Evolutionary conservation across 2,113 vertebrate genomes (phyloP), one percentile per base, ranked within the genome.

Genomic region (Heterocephalus glaber): DNA sequence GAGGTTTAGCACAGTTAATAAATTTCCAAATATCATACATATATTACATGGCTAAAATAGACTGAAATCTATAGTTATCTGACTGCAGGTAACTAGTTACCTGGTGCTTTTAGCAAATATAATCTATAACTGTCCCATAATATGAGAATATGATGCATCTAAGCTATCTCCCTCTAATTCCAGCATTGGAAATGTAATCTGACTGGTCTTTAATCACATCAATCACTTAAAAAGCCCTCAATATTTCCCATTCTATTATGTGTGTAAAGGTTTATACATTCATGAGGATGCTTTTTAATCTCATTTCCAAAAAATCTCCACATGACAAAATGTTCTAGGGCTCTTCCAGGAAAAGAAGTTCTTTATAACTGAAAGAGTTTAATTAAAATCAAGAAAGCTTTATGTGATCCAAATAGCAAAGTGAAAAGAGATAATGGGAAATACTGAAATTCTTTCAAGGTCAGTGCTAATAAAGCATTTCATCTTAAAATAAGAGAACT

Each of bases 401-500:
- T 74, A 56, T 90, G 74, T 80, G 38, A 80, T 81, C 61, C 44
- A 89, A 68, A 95, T 47, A 83, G 19, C 60, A 58, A 74, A 95
- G 63, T 93, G 81, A 97, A 72, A 86, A 24, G 35, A 72, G 7
- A 85, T 96, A 95, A 61, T 94, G 54, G 47, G 79, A 94, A 96
- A 87, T 66, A 83, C 44, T 33, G 61, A 97, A 86, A 54, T 95
- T 94, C 83, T 89, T 96, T 97, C 82, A 58, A 58, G 76, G 91
- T 83, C 56, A 95, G 54, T 90, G 56, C 84, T 96, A 96, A 96
- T 47, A 96, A 76, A 84, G 56, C 17, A 94, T 66, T 74, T 96
- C 44, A 79, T 92, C 52, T 82, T 88, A 35, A 63, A 80, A 97
- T 92, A 96, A 97, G 35, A 93, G 79, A 89, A 90, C 86, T 63